Conservation (phyloP, 2,113 vertebrate species). For the Myiagra hebetior region DNA sequence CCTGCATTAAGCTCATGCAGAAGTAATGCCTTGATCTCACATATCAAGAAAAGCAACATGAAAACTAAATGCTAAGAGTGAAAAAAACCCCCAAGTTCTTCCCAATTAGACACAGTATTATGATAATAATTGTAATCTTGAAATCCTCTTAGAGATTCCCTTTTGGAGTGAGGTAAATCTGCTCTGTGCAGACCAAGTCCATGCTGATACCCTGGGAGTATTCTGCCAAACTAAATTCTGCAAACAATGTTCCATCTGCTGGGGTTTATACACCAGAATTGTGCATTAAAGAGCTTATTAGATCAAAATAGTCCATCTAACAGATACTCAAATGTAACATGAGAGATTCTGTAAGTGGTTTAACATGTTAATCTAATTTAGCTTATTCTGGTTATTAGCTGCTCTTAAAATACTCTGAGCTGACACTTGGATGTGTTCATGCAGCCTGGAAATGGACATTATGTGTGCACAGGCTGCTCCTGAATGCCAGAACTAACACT, state of each 20-base stretch:
- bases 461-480: neutral
- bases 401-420: neutral
- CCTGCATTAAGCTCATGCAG: neutral
- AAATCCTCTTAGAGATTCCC: neutral
- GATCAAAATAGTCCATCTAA: neutral
- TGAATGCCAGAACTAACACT: neutral
- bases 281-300: neutral
- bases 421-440: neutral
- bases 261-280: neutral
- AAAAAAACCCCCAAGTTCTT: neutral
- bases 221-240: neutral
- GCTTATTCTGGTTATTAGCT: neutral
- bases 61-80: neutral
- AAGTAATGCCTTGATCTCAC: neutral
- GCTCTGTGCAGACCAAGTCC: neutral
- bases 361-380: slow-evolving; percentile 11
- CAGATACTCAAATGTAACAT: neutral
- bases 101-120: neutral
- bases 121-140: neutral
- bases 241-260: neutral
- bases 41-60: neutral
- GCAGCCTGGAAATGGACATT: neutral
- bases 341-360: neutral
- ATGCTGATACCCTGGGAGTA: neutral
- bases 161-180: neutral